A percentile compares a stretch with the other conserved stretches of the same genome.
Conservation (phyloP, 1,140 invertebrate genomes). For the Halictus rubicundus region DNA sequence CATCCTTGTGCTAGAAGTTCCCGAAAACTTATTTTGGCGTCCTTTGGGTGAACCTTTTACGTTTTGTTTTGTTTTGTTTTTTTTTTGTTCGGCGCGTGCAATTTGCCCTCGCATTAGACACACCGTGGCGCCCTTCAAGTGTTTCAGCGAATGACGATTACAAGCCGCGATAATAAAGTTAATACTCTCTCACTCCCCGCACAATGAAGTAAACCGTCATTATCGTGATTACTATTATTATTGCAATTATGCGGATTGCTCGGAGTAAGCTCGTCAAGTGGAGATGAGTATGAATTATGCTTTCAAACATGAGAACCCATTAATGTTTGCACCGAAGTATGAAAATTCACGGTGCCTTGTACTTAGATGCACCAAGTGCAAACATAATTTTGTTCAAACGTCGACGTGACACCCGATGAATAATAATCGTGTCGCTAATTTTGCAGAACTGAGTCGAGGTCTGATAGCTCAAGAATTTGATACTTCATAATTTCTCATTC, state of each 20-base stretch:
- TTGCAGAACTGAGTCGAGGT: too few relatives aligned
- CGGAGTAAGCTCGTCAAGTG: slow-evolving; percentile 8
- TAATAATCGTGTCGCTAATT: too few relatives aligned
- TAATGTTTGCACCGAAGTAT: slow-evolving; percentile 2
- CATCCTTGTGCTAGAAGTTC: too few relatives aligned
- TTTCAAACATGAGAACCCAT: slow-evolving; percentile 13
- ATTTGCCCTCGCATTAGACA: slow-evolving; percentile 28
- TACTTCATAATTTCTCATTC: too few relatives aligned
- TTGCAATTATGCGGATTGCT: slow-evolving; percentile 67
- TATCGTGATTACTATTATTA: slow-evolving; percentile 69
- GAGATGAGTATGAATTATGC: slow-evolving; percentile 28
- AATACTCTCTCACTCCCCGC: slow-evolving; percentile 36
- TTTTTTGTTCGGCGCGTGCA: background rate
- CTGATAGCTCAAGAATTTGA: too few relatives aligned
- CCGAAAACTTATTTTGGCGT: too few relatives aligned
- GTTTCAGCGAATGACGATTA: slow-evolving; percentile 41
- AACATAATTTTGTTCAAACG: too few relatives aligned
- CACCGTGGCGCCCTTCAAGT: slow-evolving; percentile 5
- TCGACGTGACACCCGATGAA: too few relatives aligned
- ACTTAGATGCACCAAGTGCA: too few relatives aligned
- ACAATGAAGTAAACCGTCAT: slow-evolving; percentile 61
- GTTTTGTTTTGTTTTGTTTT: too few relatives aligned
- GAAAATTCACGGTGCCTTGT: background rate
- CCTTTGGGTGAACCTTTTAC: background rate
- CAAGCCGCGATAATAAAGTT: slow-evolving; percentile 56